Percentiles rank a stretch among this genome's conserved stretches.
Conservation (phyloP, 1,140 invertebrate species). For the Radopholus similis region DNA sequence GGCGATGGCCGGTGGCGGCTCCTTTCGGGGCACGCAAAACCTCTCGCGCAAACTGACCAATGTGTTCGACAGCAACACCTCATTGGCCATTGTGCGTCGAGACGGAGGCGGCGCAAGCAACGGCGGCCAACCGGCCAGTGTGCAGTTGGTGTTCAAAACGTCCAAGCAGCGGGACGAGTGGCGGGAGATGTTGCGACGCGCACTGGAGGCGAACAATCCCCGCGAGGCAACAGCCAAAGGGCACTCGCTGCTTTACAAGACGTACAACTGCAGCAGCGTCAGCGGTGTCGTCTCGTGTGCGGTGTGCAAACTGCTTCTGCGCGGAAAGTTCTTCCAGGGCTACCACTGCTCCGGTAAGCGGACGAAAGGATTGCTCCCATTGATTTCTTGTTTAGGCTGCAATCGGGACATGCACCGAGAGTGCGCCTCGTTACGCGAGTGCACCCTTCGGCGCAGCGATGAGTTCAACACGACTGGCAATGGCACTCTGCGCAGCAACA, state of each 20-base stretch:
- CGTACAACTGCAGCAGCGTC: no score
- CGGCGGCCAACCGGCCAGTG: background rate
- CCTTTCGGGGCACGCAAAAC: slow-evolving; percentile 16
- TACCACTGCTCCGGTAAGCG: slow-evolving; percentile 62
- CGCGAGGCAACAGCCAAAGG: slow-evolving; percentile 18
- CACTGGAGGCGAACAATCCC: slow-evolving; percentile 39
- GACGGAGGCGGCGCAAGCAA: background rate
- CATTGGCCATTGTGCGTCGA: slow-evolving; percentile 14
- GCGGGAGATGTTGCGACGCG: slow-evolving; percentile 23
- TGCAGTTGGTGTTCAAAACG: slow-evolving; percentile 34
- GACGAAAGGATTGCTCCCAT: background rate
- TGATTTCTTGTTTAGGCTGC: slow-evolving; percentile 24
- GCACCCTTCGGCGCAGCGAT: background rate
- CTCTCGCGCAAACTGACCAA: slow-evolving; percentile 37
- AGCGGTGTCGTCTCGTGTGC: slow-evolving; percentile 68
- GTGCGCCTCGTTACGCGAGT: slow-evolving; percentile 15
- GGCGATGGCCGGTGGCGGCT: no score
- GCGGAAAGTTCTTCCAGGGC: slow-evolving; percentile 75
- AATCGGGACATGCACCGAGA: slow-evolving; percentile 31
- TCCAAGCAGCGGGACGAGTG: slow-evolving; percentile 35
- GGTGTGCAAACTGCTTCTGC: slow-evolving; percentile 79
- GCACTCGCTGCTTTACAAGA: slow-evolving; percentile 30
- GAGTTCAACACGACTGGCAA: background rate
- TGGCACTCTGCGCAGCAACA: background rate
- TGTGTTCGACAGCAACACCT: slow-evolving; percentile 34